A percentile compares a stretch with the other conserved stretches of the same genome.
Evolutionary conservation across 2,797 vertebrate species (phyloP).

Genomic region (Sylvia borin): DNA sequence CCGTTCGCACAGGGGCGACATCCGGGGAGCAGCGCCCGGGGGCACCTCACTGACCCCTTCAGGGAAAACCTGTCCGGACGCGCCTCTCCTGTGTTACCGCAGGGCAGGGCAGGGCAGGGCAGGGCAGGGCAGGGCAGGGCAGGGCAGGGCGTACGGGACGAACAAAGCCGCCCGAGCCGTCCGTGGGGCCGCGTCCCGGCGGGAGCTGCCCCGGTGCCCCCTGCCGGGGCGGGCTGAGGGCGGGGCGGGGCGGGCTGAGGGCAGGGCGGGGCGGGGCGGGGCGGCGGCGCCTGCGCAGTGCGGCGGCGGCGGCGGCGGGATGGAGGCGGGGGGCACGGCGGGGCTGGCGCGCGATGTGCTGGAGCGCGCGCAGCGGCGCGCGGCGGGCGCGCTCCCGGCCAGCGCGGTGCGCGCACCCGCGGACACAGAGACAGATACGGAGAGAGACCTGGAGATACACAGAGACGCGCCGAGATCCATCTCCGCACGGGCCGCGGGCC

Average conservation of each 20-base stretch:
- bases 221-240: no score
- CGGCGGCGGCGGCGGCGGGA: not conserved
- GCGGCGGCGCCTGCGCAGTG: not conserved
- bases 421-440: fast-evolving
- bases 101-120: no score
- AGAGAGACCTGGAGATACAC: fast-evolving
- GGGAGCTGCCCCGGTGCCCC: not conserved
- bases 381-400: not conserved
- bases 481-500: fast-evolving
- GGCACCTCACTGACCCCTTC: not conserved
- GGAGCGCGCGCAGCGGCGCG: not conserved
- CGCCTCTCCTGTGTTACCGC: not conserved
- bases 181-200: not conserved
- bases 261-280: not conserved
- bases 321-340: not conserved
- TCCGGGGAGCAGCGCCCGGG: not conserved
- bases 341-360: not conserved
- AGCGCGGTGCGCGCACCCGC: not conserved
- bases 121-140: no score
- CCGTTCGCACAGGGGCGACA: not conserved
- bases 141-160: not conserved
- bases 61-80: no score
- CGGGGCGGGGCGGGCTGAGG: not conserved
- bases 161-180: fast-evolving
- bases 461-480: fast-evolving